Conservation (phyloP, 2,797 vertebrate species). For the Brotula barbata region DNA sequence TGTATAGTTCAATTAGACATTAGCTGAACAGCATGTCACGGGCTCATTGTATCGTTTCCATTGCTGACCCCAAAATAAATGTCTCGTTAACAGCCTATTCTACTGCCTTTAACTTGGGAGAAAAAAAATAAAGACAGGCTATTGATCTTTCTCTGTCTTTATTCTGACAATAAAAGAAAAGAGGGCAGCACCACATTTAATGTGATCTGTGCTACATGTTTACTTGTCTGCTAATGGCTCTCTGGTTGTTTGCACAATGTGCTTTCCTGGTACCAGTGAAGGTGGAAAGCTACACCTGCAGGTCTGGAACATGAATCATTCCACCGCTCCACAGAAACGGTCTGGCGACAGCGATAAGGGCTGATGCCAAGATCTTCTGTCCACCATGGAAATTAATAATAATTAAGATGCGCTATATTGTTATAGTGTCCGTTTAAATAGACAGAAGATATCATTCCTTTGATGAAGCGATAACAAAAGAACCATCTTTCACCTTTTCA, state of each 20-base stretch:
- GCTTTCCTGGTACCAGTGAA: not conserved
- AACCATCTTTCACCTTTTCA: not conserved
- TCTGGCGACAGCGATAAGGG: not conserved
- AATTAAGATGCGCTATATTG: not conserved
- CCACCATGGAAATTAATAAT: not conserved
- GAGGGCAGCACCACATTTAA: not conserved
- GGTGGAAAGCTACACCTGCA: not conserved
- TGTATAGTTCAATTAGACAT: constrained; percentile 1
- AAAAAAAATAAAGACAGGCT: not conserved
- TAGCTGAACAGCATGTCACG: not conserved
- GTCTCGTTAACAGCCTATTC: not conserved
- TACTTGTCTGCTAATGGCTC: not conserved
- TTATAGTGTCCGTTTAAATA: not conserved
- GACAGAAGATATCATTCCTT: not conserved
- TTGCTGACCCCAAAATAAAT: not conserved
- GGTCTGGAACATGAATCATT: constrained; percentile 2
- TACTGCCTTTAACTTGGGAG: no score
- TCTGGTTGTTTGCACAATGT: not conserved
- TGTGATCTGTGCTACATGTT: not conserved
- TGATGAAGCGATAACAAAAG: constrained; percentile 17
- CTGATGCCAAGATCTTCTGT: not conserved
- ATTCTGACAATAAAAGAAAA: no score
- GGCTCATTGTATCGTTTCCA: not conserved
- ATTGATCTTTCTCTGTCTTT: not conserved
- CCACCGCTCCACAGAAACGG: not conserved